These are phyloP conservation scores for Hydractinia echinata DNA, from an alignment of 30 jellyfish, hydroid and myxozoan genomes.

Conservation along the genomic window DNA sequence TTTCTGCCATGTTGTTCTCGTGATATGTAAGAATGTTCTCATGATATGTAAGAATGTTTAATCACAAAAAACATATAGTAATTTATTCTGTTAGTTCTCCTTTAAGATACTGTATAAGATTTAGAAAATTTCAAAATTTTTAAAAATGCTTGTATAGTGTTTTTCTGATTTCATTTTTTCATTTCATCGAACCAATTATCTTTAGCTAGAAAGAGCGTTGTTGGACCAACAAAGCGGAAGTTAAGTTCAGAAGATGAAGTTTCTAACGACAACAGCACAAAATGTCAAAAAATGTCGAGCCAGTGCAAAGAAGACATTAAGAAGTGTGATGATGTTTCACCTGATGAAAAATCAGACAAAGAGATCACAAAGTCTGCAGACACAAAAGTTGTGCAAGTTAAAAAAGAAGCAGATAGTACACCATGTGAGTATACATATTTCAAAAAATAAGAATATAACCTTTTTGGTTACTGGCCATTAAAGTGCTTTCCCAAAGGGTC, in stretches of 20 bases:
- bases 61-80: not conserved
- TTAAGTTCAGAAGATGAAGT: not conserved
- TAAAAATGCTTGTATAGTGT: not conserved
- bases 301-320: not conserved
- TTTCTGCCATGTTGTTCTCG: no score
- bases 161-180: not conserved
- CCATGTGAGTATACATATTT: no score
- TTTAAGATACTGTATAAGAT: no score
- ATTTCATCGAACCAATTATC: not conserved
- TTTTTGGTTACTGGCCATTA: no score
- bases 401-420: no score
- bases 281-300: not conserved
- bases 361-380: not conserved
- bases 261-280: not conserved
- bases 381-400: no score
- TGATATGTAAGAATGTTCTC: not conserved
- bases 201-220: slow-evolving; percentile 9
- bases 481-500: no score
- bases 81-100: no score
- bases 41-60: not conserved
- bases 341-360: not conserved
- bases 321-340: not conserved
- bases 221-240: slow-evolving; percentile 21
- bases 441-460: no score
- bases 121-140: no score